Conservation (phyloP, 2,113 vertebrate species). For the Emydocephalus ijimae region DNA sequence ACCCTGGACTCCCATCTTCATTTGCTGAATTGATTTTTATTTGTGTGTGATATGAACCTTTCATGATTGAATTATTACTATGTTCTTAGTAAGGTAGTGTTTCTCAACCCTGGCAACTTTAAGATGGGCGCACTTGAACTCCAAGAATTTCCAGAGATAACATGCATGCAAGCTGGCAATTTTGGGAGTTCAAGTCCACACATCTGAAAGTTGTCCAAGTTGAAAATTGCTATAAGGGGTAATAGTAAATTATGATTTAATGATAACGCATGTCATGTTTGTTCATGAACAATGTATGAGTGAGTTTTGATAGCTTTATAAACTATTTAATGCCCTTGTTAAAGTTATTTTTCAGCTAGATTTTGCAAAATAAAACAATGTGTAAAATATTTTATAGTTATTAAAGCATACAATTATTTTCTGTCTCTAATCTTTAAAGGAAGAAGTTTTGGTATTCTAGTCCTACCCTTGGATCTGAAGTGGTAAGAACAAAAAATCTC, state of each 20-base stretch:
- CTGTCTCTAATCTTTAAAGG: constrained; percentile 51
- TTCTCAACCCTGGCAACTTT: not conserved
- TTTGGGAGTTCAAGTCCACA: not conserved
- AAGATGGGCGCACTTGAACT: not conserved
- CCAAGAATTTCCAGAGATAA: no score
- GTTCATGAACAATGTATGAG: not conserved
- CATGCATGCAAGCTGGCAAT: not conserved
- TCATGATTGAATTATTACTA: not conserved
- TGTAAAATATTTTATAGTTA: not conserved
- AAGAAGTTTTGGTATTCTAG: constrained; percentile 82
- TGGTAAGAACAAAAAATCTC: constrained; percentile 57
- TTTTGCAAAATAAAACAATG: not conserved
- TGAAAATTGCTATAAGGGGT: not conserved
- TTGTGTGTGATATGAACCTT: not conserved
- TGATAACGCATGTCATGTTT: not conserved
- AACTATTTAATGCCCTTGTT: not conserved
- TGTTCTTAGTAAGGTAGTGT: not conserved
- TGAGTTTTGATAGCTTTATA: not conserved
- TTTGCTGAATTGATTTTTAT: not conserved
- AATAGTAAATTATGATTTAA: not conserved
- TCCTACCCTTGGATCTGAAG: constrained; percentile 57
- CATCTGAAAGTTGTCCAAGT: not conserved
- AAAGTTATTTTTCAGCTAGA: not conserved
- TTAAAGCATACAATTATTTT: not conserved
- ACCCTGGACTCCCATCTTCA: not conserved